Evolutionary conservation across 2,888 invertebrate species (phyloP), one percentile per base, ranked within the genome.

Genomic region (Furcula furcula): DNA sequence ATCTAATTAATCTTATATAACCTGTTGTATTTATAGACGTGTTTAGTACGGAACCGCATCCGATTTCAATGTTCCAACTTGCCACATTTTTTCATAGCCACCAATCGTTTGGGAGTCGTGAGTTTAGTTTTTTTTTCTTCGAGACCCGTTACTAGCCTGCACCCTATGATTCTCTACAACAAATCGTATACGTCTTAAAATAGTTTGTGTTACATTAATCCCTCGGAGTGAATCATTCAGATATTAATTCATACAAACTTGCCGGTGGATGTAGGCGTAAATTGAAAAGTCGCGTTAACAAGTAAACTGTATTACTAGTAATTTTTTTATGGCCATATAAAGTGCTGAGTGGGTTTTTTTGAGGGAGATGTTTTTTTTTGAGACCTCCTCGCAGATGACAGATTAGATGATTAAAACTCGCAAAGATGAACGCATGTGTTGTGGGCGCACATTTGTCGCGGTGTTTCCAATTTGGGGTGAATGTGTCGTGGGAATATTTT

Each of bases 101-200:
- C 66, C 69, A 75, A 69, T 75, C 81, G 69, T 71, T 75, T 73
- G 70, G 75, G 69, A 79, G 76, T 82, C 84, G 84, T 83, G 83
- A 80, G 76, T 68, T 66, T 58, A 60, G 62, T 73, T 83, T 83
- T 83, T 76, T 86, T 75, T n/a, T n/a, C 62, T 53, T 53, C 46
- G 37, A 57, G 58, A 60, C 67, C 76, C 76, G 80, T 80, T 81
- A 78, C 51, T 67, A 73, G 9, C 21, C 71, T 62, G 66, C 67
- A 65, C 66, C 63, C 62, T 59, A 61, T 55, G 53, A 56, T 44
- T 46, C 37, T 46, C 42, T 40, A 41, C 47, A 36, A 49, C 46
- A 50, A 46, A 46, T 42, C 37, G 38, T 48, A n/a, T 35, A 42
- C 50, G 34, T 51, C 41, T 47, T 34, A 29, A 28, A 40, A 49